These are phyloP conservation scores for Stictonetta naevosa DNA, from an alignment of 2,113 vertebrate species.

Conservation along the genomic window DNA sequence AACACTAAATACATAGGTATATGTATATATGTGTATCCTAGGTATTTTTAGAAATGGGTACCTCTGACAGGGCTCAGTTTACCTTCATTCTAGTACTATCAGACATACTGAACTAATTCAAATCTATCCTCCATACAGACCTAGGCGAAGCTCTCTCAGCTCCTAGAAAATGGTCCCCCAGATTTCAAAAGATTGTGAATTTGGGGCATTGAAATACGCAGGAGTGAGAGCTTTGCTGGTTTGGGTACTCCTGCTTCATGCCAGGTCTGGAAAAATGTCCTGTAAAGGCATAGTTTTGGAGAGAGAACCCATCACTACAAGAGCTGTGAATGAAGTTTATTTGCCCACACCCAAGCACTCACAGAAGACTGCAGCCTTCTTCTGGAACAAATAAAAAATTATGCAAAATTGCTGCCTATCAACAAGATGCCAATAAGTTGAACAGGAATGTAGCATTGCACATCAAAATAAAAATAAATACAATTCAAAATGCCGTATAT, in stretches of 20 bases:
- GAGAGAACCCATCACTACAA: neutral
- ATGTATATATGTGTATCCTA: rapidly evolving
- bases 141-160: neutral
- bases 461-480: conserved; percentile 37
- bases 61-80: neutral
- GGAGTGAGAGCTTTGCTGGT: neutral
- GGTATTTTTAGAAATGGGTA: neutral
- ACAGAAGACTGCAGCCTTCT: neutral
- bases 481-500: conserved; percentile 34
- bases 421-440: conserved; percentile 6
- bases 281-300: neutral
- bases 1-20: neutral
- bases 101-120: neutral
- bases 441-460: neutral
- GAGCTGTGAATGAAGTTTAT: neutral
- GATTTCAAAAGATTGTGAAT: neutral
- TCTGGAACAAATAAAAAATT: neutral
- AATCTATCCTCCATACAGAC: neutral
- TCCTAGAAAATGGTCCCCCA: neutral
- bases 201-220: neutral
- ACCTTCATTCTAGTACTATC: neutral
- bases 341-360: neutral
- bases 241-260: neutral
- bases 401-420: neutral
- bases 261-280: neutral